Base-by-base conservation (phyloP, 2,888 invertebrate genomes). In the Brachyopa scutellaris region DNA sequence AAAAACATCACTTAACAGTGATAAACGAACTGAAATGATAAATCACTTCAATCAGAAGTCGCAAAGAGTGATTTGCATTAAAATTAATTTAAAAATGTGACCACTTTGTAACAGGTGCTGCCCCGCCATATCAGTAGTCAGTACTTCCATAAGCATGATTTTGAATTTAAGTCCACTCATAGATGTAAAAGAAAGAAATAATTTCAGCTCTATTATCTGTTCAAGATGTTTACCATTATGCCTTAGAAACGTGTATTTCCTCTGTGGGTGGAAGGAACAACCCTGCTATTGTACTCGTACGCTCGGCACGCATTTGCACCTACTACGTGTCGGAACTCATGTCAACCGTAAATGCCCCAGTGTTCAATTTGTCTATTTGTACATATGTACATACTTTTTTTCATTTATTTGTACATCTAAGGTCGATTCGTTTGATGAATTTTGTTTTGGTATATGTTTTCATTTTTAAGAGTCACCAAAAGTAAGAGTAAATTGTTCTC, bases 291-390 rank as follows among this genome's bases (percentile, higher is more conserved):
- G 33, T 8, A 26, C 47, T 26, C n/a, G 17, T 17, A n/a, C n/a
- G n/a, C 19, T 26, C 55, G 55, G n/a, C 26, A 13, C 29, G 29
- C 45, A 31, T 38, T 69, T 69, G 36, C 62, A 74, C 69, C 74
- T 80, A n/a, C 31, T 76, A 80, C 80, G 80, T 80, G 80, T 69
- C 76, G 55, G 67, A 70, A 76, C 57, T 80, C 80, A 80, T 80
- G 80, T 64, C 64, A 38, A 0, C 55, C 15, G 13, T 38, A 26
- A 26, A 15, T 45, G 51, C 9, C 53, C 47, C 59, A 6, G 45
- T 11, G n/a, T n/a, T n/a, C 26, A 23, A 26, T 69, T 67, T 57
- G 36, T 69, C 57, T 69, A 31, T 55, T n/a, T n/a, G n/a, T n/a
- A n/a, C n/a, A n/a, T n/a, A n/a, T n/a, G n/a, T n/a, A n/a, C n/a